Conservation (phyloP, 2,797 vertebrate species). For the Brachyrhaphis roseni region DNA sequence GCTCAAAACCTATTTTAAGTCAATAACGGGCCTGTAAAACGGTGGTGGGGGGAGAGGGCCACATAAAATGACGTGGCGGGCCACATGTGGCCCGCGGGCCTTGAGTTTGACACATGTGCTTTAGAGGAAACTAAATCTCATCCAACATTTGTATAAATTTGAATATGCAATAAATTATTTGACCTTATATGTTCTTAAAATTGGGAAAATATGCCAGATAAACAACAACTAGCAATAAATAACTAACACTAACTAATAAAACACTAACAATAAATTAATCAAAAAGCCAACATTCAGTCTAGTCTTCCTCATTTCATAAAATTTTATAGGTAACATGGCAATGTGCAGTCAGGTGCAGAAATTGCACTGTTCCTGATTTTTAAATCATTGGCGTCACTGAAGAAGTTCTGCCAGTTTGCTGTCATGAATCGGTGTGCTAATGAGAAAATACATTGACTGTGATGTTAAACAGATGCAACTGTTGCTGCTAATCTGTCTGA, state of each 20-base stretch:
- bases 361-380: background rate
- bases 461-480: background rate
- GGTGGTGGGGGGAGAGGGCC: too few relatives aligned
- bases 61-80: too few relatives aligned
- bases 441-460: background rate
- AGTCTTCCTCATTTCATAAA: background rate
- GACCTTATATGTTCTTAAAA: background rate
- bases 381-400: background rate
- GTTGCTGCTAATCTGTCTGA: background rate
- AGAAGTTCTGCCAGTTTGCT: background rate
- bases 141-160: background rate
- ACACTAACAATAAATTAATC: background rate
- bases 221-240: background rate
- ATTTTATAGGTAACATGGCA: background rate
- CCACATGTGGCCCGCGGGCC: too few relatives aligned
- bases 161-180: background rate
- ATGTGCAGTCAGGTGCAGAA: background rate
- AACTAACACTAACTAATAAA: background rate
- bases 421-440: background rate
- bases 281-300: background rate
- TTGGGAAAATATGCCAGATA: background rate
- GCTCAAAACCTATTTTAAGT: too few relatives aligned
- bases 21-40: too few relatives aligned
- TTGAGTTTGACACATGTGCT: too few relatives aligned
- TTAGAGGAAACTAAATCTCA: background rate